Conservation (phyloP, 2,888 invertebrate species). For the Bursaphelenchus okinawaensis region DNA sequence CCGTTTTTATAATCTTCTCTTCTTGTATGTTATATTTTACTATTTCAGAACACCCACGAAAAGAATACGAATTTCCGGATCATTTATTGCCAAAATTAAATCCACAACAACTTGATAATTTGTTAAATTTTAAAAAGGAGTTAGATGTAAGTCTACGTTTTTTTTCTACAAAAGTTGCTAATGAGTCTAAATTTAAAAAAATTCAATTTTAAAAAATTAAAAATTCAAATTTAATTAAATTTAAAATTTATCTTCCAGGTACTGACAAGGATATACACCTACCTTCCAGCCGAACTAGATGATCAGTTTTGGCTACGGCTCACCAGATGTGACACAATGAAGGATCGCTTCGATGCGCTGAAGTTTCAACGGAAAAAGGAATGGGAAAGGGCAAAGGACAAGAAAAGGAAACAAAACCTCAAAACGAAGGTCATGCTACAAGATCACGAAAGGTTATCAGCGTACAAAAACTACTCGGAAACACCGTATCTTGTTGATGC, state of each 20-base stretch:
- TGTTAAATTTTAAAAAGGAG: conserved; percentile 8
- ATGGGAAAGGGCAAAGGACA: conserved; percentile 5
- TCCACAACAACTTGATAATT: neutral
- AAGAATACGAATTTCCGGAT: neutral
- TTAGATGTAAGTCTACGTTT: conserved; percentile 20
- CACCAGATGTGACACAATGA: conserved; percentile 18
- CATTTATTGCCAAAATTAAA: conserved; percentile 9
- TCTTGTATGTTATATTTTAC: too few species aligned
- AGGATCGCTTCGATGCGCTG: conserved; percentile 35
- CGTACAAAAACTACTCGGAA: neutral
- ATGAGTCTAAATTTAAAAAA: neutral
- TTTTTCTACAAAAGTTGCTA: neutral
- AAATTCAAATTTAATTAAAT: neutral
- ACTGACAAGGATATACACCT: conserved; percentile 19
- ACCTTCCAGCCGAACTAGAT: conserved; percentile 21
- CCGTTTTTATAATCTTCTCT: too few species aligned
- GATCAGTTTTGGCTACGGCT: conserved; percentile 23
- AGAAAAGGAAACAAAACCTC: conserved; percentile 9
- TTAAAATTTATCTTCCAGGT: conserved; percentile 21
- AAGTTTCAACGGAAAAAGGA: conserved; percentile 32
- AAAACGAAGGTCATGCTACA: conserved; percentile 3
- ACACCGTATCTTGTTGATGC: neutral
- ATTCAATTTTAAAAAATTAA: neutral
- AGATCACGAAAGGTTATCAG: neutral
- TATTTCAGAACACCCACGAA: neutral